Percentiles rank a stretch among this genome's conserved stretches.
Conservation (phyloP, 2,888 invertebrate species). For the Polyploca ridens region DNA sequence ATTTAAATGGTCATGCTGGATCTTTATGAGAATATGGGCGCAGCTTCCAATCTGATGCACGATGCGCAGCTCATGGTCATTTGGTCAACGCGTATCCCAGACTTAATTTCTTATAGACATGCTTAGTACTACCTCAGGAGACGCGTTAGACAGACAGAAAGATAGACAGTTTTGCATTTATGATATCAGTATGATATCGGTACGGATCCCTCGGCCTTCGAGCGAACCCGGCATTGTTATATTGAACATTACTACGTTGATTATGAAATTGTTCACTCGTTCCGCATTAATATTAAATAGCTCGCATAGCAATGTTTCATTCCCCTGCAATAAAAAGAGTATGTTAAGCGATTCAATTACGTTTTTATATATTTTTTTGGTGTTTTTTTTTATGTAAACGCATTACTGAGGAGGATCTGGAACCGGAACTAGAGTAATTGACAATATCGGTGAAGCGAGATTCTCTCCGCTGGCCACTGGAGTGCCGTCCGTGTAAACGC, state of each 20-base stretch:
- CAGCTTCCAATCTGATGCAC: no score
- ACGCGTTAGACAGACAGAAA: no score
- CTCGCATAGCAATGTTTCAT: slow-evolving; percentile 40
- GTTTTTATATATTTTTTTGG: slow-evolving; percentile 57
- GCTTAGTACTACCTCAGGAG: no score
- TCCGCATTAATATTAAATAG: slow-evolving; percentile 38
- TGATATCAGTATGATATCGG: neutral
- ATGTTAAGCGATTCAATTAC: slow-evolving; percentile 64
- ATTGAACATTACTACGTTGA: slow-evolving; percentile 3
- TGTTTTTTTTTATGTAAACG: slow-evolving; percentile 43
- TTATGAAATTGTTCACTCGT: slow-evolving; percentile 41
- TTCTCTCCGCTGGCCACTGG: slow-evolving; percentile 26
- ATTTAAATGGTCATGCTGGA: no score
- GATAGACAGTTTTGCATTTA: neutral
- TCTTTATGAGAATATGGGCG: no score
- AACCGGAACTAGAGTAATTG: slow-evolving; percentile 79
- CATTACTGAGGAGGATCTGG: slow-evolving; percentile 74
- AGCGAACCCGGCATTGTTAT: neutral
- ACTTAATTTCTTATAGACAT: no score
- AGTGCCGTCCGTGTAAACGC: slow-evolving; percentile 56
- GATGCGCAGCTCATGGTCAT: no score
- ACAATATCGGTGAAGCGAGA: slow-evolving; percentile 52
- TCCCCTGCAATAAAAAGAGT: slow-evolving; percentile 57
- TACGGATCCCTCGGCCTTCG: neutral
- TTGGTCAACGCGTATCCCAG: no score